Evolutionary conservation across 2,113 vertebrate genomes (phyloP), one percentile per base, ranked within the genome.

Genomic region (Cyanoliseus patagonus): DNA sequence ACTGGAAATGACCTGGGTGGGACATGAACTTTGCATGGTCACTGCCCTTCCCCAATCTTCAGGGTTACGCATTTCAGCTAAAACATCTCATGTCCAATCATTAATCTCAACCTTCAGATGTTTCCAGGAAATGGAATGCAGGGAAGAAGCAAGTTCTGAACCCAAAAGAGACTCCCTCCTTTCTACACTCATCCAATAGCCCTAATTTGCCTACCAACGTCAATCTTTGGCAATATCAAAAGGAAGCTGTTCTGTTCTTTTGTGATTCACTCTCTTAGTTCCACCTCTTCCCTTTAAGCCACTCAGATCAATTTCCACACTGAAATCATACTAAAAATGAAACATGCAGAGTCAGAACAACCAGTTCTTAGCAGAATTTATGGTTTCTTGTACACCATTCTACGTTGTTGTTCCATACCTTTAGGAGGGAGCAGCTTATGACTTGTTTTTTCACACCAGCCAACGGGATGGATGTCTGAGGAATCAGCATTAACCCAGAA

Each of bases 401-500:
- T 69, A 4, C n/a, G 61, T 62, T 62, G 47, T 16, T 35, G 57
- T 35, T 15, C 5, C 37, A 9, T 96, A 99, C 99, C 98, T 99
- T 99, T 99, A 35, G 99, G 99, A 93, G 98, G 97, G 61, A 99
- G 98, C 77, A 99, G 98, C 72, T 99, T 99, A 86, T 98, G 98
- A 83, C 98, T 98, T 31, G 98, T 99, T 97, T 99, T 99, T 96
- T 99, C 99, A 97, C 99, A 99, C 99, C 99, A 99, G 89, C 98
- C 98, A 8, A 98, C 98, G 24, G 99, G 99, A 95, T 99, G 98
- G 90, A 99, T 90, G 72, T 99, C 99, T 97, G 98, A 98, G 20
- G 99, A 99, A 95, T 99, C 99, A 3, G 98, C 98, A 44, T 99
- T 99, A 72, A 98, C 98, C 99, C 99, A 99, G 95, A 99, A 99